Base-by-base conservation (phyloP, 2,113 vertebrate genomes). In the Lucifuga dentata region DNA sequence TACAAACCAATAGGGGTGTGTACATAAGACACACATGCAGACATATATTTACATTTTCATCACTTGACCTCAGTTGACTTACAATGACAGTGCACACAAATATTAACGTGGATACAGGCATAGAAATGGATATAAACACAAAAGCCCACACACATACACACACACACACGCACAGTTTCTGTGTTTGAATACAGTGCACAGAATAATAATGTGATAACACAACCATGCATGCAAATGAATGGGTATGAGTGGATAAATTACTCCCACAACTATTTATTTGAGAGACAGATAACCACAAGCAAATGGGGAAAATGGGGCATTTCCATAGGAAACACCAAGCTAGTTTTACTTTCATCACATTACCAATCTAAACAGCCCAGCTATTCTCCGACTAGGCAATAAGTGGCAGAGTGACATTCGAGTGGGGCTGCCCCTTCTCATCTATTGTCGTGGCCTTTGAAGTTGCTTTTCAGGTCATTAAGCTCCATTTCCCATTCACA, bases 381-480 rank as follows among this genome's bases (percentile, higher is more conserved):
- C 86, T 79, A 20, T 94, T 95, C 94, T 90, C 83, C 65, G 80
- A 81, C 88, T 86, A 81, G 73, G 86, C 74, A 86, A 81, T 91
- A 89, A 92, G 89, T 81, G 85, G 88, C 80, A 81, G 85, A 88
- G 80, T 89, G 88, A 91, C 91, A 92, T 89, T 89, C 53, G 76
- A 90, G 83, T 85, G 85, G 82, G 70, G 78, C 85, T 76, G 76
- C 86, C 86, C 86, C 81, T 72, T 91, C 85, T 86, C 81, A 85
- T 89, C 85, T 71, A 89, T 90, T 90, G 86, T 90, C 63, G 61
- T 49, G 5, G 80, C 86, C 89, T 92, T 93, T 93, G 92, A 92
- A 93, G 91, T 90, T 80, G 60, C 86, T 87, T 86, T 91, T 90
- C 91, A 92, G 91, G 88, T 91, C 91, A 92, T 93, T 92, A 93